Conservation (phyloP, 2,113 vertebrate genomes). For the Pelvicachromis taeniatus region DNA sequence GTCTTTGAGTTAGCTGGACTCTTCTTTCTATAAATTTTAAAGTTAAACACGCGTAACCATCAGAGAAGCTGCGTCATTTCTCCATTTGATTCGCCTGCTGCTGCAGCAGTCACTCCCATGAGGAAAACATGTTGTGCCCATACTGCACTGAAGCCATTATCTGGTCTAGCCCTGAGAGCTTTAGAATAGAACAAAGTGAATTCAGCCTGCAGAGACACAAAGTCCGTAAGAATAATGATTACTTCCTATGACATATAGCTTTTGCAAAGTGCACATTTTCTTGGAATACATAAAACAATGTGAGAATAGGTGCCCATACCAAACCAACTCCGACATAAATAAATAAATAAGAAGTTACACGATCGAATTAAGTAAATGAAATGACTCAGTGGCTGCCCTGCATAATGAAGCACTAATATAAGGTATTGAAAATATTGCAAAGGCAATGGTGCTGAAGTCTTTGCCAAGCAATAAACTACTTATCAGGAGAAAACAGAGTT, state of each 20-base stretch:
- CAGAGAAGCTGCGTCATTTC: not conserved
- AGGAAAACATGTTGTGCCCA: not conserved
- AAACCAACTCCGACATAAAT: not conserved
- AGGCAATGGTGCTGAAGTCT: not conserved
- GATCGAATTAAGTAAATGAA: conserved; percentile 5
- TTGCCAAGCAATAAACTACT: not conserved
- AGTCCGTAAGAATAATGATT: not conserved
- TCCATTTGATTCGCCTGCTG: not conserved
- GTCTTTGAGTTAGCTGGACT: not conserved
- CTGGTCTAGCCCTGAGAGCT: not conserved
- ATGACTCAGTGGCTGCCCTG: not conserved
- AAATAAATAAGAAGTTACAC: not conserved
- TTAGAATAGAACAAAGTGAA: not conserved
- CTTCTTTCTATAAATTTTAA: conserved; percentile 41
- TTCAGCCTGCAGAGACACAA: not conserved
- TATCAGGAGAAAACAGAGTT: conserved; percentile 29
- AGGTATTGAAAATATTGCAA: not conserved
- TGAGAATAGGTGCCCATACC: not conserved
- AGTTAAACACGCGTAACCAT: conserved; percentile 16
- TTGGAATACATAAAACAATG: not conserved
- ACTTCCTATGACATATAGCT: not conserved
- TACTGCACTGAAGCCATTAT: not conserved
- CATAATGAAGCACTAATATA: not conserved
- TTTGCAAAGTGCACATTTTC: not conserved
- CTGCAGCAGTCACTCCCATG: conserved; percentile 20